Base-by-base conservation (phyloP, 2,113 vertebrate genomes). In the Amblyopsis rosae region DNA sequence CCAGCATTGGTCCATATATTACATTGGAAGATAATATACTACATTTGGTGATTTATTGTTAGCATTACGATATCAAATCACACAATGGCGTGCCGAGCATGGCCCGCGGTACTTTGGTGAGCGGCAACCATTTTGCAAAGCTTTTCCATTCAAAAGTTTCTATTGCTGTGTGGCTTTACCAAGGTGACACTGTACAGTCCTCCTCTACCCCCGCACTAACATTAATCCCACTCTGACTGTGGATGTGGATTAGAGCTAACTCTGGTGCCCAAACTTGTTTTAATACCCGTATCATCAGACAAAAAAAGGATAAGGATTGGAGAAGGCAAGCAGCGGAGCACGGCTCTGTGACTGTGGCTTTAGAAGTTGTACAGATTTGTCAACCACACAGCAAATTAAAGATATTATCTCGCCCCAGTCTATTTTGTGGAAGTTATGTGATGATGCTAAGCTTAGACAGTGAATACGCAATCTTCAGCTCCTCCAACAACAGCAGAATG, bases 211-310 rank as follows among this genome's bases (percentile, higher is more conserved):
- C 60, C 61, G 79, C 82, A 62, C 70, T n/a, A 64, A 83, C 80
- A 87, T 88, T 89, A 90, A 88, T 91, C 84, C 88, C 85, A 84
- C 84, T 83, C 82, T 87, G 77, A 87, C 85, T 89, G 78, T 58
- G 81, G 87, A 87, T 86, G 86, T 89, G 88, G 89, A 89, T 91
- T 91, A 91, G 66, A 79, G 84, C 86, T 88, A 68, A 87, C 83
- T 81, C 81, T 62, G 84, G 70, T 81, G 71, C 82, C 84, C 84
- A 85, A 89, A 91, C 89, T 88, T 88, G 88, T 91, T 89, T 87
- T 89, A 89, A 91, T 89, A 82, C 89, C 88, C 82, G 73, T 84
- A 88, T 89, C 88, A 76, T 86, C 87, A 89, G 82, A 87, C 84
- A 86, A 86, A 87, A 86, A 84, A 79, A 80, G 87, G 87, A 90